Evolutionary conservation across 2,113 vertebrate species (phyloP).

Genomic region (Charina bottae): DNA sequence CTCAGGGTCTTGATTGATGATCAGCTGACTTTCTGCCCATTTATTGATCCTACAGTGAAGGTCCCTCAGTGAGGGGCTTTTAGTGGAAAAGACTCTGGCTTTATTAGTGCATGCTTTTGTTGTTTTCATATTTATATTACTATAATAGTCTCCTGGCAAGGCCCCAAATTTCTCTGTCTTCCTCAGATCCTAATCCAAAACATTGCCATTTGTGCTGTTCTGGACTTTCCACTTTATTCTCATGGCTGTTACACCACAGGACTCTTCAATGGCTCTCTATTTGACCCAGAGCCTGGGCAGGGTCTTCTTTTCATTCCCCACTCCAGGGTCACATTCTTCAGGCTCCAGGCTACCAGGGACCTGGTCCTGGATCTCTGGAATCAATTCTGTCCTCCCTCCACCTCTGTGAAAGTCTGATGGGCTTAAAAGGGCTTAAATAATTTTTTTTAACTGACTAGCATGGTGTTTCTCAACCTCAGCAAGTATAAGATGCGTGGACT

Average conservation of each 20-base stretch:
- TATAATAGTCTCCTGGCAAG: neutral
- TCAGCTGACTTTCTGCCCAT: neutral
- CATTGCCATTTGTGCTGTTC: neutral
- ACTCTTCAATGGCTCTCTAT: neutral
- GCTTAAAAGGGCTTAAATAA: neutral
- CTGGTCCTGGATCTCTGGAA: neutral
- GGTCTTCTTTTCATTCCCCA: neutral
- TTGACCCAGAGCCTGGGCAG: neutral
- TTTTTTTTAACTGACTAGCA: neutral
- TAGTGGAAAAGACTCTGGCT: neutral
- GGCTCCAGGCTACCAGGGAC: neutral
- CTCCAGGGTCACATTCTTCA: neutral
- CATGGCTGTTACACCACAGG: neutral
- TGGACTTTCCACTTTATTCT: neutral
- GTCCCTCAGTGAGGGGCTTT: neutral
- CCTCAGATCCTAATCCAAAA: neutral
- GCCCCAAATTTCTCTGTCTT: neutral
- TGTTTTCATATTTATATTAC: neutral
- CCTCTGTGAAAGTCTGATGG: neutral
- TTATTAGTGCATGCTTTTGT: neutral
- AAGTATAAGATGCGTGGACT: neutral
- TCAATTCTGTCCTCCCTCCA: neutral
- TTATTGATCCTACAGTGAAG: neutral
- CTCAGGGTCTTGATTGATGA: neutral
- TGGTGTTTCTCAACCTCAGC: neutral